Percentiles rank a stretch among this genome's conserved stretches.
These are phyloP conservation scores for Malthinus flaveolus DNA, from an alignment of 2,888 invertebrate species.

Conservation along the genomic window DNA sequence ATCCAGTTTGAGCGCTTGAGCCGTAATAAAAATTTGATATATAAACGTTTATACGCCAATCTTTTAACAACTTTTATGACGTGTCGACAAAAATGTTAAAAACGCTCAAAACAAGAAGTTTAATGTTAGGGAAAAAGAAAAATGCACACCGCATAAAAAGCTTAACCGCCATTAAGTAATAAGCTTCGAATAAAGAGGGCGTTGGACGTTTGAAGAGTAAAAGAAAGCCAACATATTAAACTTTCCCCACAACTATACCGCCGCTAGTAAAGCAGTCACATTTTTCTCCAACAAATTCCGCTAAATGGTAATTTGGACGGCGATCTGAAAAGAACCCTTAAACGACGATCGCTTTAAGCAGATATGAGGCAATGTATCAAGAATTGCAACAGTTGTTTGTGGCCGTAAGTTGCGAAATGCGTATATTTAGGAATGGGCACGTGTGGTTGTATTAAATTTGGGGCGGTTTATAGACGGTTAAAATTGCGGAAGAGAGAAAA, in stretches of 20 bases:
- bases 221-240: too few relatives aligned
- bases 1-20: constrained; percentile 15
- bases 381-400: constrained; percentile 36
- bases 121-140: not conserved
- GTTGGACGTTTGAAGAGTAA: not conserved
- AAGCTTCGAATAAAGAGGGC: constrained; percentile 4
- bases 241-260: too few relatives aligned
- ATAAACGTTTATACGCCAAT: too few relatives aligned
- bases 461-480: too few relatives aligned
- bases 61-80: too few relatives aligned
- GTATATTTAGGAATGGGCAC: too few relatives aligned
- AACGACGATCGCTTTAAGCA: constrained; percentile 22
- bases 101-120: too few relatives aligned
- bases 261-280: not conserved
- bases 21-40: constrained; percentile 16
- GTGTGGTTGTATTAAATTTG: not conserved
- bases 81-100: too few relatives aligned
- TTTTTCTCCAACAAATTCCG: constrained; percentile 15
- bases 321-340: constrained; percentile 17
- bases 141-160: not conserved
- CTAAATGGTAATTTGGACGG: constrained; percentile 18
- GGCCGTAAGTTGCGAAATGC: constrained; percentile 13
- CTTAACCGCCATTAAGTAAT: not conserved
- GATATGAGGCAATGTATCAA: constrained; percentile 27
- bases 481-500: too few relatives aligned